These are phyloP conservation scores for Cacatua alba DNA, from an alignment of 2,113 vertebrate genomes.

Conservation along the genomic window DNA sequence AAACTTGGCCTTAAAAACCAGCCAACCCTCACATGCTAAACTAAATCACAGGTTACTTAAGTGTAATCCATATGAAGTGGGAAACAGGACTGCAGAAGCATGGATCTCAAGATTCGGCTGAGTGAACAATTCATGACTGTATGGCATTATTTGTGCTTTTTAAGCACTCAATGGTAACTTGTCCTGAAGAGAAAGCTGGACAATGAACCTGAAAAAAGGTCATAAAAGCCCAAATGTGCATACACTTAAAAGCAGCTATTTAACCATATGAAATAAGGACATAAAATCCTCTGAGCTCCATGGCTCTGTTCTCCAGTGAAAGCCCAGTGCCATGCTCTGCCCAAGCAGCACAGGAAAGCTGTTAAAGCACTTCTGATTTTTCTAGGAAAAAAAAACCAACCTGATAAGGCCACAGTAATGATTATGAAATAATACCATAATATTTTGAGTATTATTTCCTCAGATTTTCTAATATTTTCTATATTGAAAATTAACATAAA, in stretches of 20 bases:
- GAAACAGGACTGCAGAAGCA: background rate
- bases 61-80: background rate
- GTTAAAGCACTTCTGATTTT: background rate
- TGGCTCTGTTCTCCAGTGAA: background rate
- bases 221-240: background rate
- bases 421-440: fast-evolving
- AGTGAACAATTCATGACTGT: background rate
- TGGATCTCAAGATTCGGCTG: fast-evolving
- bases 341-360: background rate
- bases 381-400: background rate
- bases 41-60: background rate
- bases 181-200: background rate
- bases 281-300: background rate
- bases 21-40: background rate
- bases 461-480: background rate
- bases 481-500: background rate
- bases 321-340: background rate
- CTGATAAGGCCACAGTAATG: background rate
- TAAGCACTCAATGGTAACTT: background rate
- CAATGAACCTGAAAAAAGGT: background rate
- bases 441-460: background rate
- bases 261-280: background rate
- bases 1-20: slow-evolving; percentile 9
- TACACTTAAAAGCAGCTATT: background rate
- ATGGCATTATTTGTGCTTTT: background rate